Conservation (phyloP, 2,888 invertebrate genomes). For the Patella depressa region DNA sequence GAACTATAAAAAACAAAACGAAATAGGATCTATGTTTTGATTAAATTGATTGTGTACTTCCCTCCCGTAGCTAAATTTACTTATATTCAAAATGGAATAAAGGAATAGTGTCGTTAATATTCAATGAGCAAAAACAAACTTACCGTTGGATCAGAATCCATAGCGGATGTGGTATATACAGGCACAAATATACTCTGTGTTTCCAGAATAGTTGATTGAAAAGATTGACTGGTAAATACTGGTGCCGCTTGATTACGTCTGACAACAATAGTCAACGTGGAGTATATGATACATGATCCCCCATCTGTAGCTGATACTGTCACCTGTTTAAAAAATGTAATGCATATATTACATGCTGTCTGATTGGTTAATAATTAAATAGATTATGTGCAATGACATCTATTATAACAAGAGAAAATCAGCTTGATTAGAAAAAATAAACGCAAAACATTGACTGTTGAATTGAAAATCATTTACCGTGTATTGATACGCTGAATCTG, state of each 20-base stretch:
- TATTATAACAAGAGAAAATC: background rate
- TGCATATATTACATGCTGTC: too few species aligned
- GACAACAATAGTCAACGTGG: constrained; percentile 51
- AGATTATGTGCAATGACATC: too few species aligned
- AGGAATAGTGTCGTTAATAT: too few species aligned
- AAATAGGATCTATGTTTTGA: too few species aligned
- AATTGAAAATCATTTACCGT: constrained; percentile 35
- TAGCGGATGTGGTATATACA: constrained; percentile 50
- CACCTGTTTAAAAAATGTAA: constrained; percentile 39
- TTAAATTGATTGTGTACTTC: too few species aligned
- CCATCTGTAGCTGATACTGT: constrained; percentile 56
- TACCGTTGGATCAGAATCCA: constrained; percentile 51
- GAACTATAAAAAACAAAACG: too few species aligned
- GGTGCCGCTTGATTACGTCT: constrained; percentile 55
- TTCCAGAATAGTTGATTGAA: constrained; percentile 53
- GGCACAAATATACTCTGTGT: constrained; percentile 46
- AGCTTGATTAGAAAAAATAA: background rate
- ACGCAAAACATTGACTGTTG: background rate
- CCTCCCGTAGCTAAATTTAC: too few species aligned
- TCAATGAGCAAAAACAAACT: background rate
- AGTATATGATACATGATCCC: constrained; percentile 46
- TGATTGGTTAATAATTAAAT: too few species aligned
- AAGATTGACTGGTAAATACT: constrained; percentile 39
- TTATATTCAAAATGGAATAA: background rate
- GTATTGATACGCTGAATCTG: constrained; percentile 39